Evolutionary conservation across 2,888 invertebrate genomes (phyloP), one percentile per base, ranked within the genome.

Genomic region (Sepioteuthis lessoniana): DNA sequence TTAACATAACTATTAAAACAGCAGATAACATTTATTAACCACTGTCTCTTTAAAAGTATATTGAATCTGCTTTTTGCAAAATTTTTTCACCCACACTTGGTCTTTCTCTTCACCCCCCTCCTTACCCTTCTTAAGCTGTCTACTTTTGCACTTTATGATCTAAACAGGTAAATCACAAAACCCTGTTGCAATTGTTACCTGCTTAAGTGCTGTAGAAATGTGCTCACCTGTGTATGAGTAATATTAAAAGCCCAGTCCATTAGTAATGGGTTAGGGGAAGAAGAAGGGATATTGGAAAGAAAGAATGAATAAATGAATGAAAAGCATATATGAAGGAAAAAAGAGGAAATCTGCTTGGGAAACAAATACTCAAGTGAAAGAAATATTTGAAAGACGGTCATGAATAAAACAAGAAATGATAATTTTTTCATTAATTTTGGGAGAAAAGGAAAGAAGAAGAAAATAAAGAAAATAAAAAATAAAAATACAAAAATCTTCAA

Each of bases 181-280:
- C 76, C 76, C n/a, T 76, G 55, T 76, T 76, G 76, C 76, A 76
- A 76, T 76, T 76, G 76, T 76, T 76, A 76, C 76, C 76, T 76
- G 76, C 76, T n/a, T 76, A 76, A 76, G 76, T 76, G 76, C 76
- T 76, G 31, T 76, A 76, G 76, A 76, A n/a, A 76, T 76, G 76
- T n/a, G n/a, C 8, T 76, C 76, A 76, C 76, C 76, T 76, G 76
- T 76, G 13, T 76, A 76, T 31, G 76, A 76, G 76, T 76, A n/a
- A 76, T 76, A 76, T n/a, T 76, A n/a, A 76, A 76, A 76, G 76
- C 76, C n/a, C n/a, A 76, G 76, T 76, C 76, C 76, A 76, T 76
- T 76, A 76, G n/a, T 76, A 76, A n/a, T n/a, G 10, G 8, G 76
- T 31, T 31, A n/a, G n/a, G n/a, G 31, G n/a, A 31, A n/a, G n/a